phyloP scores from a whole-genome alignment of 2,888 invertebrate species.

The Pachycephus smyrnensis region DNA sequence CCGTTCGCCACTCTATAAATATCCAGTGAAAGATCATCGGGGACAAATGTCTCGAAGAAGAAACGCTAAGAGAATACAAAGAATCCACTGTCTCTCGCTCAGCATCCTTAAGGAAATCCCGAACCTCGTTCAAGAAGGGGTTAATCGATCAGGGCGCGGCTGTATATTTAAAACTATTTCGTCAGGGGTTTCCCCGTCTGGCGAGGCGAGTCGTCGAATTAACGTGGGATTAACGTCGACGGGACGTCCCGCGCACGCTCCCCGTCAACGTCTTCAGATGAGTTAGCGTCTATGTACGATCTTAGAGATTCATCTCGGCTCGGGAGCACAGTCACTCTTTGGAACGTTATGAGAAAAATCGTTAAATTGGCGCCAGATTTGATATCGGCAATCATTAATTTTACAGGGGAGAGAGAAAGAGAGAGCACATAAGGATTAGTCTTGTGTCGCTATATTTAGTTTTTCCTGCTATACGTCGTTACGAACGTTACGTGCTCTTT shows the following conservation, averaged over 20 bases:
- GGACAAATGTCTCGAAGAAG: not conserved
- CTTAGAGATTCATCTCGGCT: not conserved
- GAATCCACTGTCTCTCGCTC: not conserved
- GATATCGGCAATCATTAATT: not conserved
- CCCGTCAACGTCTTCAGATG: not conserved
- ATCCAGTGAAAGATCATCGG: not conserved
- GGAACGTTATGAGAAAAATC: not conserved
- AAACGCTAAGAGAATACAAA: not conserved
- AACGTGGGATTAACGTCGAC: not conserved
- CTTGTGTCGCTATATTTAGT: not conserved
- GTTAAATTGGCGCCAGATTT: not conserved
- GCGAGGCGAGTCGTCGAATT: slow-evolving; percentile 7
- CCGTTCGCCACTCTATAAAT: not conserved
- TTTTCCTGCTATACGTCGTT: not conserved
- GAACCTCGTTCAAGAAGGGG: not conserved
- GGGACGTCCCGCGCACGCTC: not conserved
- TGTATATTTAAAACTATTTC: slow-evolving; percentile 51
- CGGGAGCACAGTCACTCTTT: not conserved
- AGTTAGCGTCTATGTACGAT: not conserved
- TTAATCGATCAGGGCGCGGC: slow-evolving; percentile 22
- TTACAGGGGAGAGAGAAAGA: not conserved
- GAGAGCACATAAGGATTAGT: not conserved
- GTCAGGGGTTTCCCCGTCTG: slow-evolving; percentile 47
- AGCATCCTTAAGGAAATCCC: not conserved
- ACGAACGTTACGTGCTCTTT: not conserved